Base-by-base conservation (phyloP, 2,797 vertebrate species). In the Pogonophryne albipinna region DNA sequence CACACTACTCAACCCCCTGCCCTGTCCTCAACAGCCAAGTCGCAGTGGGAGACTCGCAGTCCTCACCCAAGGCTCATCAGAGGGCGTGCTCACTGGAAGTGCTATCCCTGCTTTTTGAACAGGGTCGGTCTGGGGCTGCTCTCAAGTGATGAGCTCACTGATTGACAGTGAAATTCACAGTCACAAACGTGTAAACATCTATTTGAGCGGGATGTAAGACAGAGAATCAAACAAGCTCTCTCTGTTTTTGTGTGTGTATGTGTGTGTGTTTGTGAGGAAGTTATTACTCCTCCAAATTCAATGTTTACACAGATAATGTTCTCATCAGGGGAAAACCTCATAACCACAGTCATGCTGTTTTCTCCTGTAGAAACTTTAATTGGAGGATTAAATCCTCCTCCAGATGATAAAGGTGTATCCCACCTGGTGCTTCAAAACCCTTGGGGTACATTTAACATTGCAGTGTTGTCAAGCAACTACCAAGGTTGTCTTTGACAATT, bases 91-190 rank as follows among this genome's bases (percentile, higher is more conserved):
- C 77, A 23, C 84, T 78, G 84, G 84, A 86, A 87, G 83, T 74
- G 62, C 82, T 19, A 78, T 82, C 84, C 82, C 80, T 79, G 81
- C 17, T 80, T 85, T 85, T 70, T 83, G 77, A 90, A 80, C 50
- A 41, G 69, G 71, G 44, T 80, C 76, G 80, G 77, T 91, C 87
- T 90, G 84, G 80, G 83, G 87, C 66, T 12, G 60, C 72, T 77
- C 86, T 91, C 87, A 84, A 92, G 87, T 91, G 92, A 91, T 92
- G 86, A 87, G 87, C 85, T 87, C 83, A 80, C 90, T 94, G 94
- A 94, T 95, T 94, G 82, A 85, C 78, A 79, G 85, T 63, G 80
- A 93, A 85, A 89, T 90, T 85, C 75, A 66, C 80, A 81, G 83
- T 78, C 81, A 71, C 84, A 91, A 92, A 87, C 80, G 79, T 87